Evolutionary conservation across 2,113 vertebrate genomes (phyloP).

Genomic region (Athene noctua): DNA sequence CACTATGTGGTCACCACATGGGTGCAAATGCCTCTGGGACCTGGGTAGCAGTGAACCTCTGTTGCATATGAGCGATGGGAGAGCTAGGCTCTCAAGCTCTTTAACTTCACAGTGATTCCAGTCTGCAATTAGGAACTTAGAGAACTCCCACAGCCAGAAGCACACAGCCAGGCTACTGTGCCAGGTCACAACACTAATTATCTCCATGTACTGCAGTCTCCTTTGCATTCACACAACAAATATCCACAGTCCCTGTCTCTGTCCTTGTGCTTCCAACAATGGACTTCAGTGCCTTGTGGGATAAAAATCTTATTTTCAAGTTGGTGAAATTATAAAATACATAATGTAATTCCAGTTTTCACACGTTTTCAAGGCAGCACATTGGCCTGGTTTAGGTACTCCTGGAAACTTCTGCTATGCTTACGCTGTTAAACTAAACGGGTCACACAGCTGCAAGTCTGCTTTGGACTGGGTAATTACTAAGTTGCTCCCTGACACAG

Average conservation of each 20-base stretch:
- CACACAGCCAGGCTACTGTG: not conserved
- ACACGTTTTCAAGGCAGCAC: not conserved
- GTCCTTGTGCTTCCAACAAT: not conserved
- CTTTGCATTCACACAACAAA: not conserved
- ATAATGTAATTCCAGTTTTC: not conserved
- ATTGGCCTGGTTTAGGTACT: not conserved
- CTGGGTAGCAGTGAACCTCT: not conserved
- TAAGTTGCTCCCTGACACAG: not conserved
- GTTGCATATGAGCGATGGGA: accelerated
- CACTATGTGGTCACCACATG: not conserved
- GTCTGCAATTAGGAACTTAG: accelerated
- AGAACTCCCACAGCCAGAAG: not conserved
- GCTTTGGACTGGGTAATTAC: not conserved
- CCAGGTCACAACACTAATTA: not conserved
- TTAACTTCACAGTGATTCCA: not conserved
- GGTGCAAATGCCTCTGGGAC: not conserved
- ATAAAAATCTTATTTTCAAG: not conserved
- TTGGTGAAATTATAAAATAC: not conserved
- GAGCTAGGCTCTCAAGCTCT: not conserved
- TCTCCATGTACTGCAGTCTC: not conserved
- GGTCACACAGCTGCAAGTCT: not conserved
- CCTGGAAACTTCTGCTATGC: not conserved
- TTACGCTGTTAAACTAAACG: not conserved
- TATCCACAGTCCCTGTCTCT: not conserved
- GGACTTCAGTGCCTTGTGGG: not conserved